Base-by-base conservation (phyloP, 1,140 invertebrate genomes). In the Sarcophaga peregrina region DNA sequence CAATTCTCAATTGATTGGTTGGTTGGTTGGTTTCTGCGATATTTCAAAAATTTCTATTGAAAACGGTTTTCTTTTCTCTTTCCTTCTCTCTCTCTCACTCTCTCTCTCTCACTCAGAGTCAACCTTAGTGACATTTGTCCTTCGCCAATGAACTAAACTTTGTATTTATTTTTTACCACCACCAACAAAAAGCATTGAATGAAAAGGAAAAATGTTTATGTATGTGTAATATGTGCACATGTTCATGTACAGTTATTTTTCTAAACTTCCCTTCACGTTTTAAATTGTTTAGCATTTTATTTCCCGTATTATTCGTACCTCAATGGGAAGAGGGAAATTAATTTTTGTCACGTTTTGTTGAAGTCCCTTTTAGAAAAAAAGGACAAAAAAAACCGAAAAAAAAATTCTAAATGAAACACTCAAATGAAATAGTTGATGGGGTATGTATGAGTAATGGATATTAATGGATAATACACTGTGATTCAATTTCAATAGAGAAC, bases 331-430 rank as follows among this genome's bases (percentile, higher is more conserved):
- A 47, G 75, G 1, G 20, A 78, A 50, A 78, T 78, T 78, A 78
- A 78, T 78, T 78, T 78, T 78, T 50, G 75, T 78, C 75, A 78
- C 75, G 75, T 78, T 78, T 50, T 48, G 75, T 78, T 78, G 75
- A 78, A 37, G 47, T 78, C 47, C 50, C 48, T 78, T 78, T 15
- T 78, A 50, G 37, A 20, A 50, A 25, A 50, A 5, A 76, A 20
- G 50, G 50, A 52, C 25, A n/a, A 78, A 78, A 52, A n/a, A 78
- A 20, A 17, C 13, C 13, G 45, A 13, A 72, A 72, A 72, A 72
- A 72, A 25, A 72, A 72, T 72, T 20, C 17, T 54, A 54, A 54
- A 17, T 72, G 6, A 25, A 15, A 9, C 9, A 25, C 37, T 15
- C 17, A 72, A 9, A 25, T 20, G 17, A 7, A 72, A 72, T 72